Conservation (phyloP, 1,140 invertebrate species). For the Hylaeus volcanicus region DNA sequence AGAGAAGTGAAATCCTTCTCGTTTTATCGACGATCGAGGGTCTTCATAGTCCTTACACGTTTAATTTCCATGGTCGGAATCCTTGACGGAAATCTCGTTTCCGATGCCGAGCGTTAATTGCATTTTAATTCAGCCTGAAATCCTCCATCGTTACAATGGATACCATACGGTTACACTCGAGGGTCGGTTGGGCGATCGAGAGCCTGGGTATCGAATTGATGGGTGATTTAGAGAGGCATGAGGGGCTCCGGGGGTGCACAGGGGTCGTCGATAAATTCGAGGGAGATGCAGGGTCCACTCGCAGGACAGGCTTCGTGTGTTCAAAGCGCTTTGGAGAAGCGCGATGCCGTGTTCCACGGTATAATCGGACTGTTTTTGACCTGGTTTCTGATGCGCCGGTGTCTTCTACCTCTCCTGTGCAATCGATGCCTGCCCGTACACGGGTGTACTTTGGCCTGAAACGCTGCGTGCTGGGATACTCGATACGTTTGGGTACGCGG, state of each 20-base stretch:
- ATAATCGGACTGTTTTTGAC: constrained; percentile 59
- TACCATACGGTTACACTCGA: not conserved
- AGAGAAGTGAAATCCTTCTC: too few relatives aligned
- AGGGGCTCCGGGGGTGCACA: not conserved
- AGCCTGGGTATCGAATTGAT: not conserved
- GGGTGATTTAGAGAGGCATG: constrained; percentile 25
- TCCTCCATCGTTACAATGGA: constrained; percentile 22
- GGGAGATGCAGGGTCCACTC: constrained; percentile 27
- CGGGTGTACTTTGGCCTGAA: not conserved
- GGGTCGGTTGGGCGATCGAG: constrained; percentile 5
- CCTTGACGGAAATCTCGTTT: not conserved
- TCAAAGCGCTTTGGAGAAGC: constrained; percentile 54
- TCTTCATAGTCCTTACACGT: too few relatives aligned
- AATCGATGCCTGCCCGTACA: not conserved
- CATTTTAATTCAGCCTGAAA: constrained; percentile 5
- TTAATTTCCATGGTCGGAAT: too few relatives aligned
- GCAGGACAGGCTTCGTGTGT: constrained; percentile 28
- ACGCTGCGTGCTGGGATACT: constrained; percentile 10
- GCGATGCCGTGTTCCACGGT: constrained; percentile 47
- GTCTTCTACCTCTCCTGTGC: constrained; percentile 9
- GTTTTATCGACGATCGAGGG: too few relatives aligned
- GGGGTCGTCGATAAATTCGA: constrained; percentile 51
- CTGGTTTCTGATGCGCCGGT: constrained; percentile 35
- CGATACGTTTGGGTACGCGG: constrained; percentile 12
- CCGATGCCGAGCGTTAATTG: constrained; percentile 3